Percentiles rank a stretch among this genome's conserved stretches.
These are phyloP conservation scores for Drosophila fulvimacula DNA, from an alignment of 2,888 invertebrate species.

Conservation along the genomic window DNA sequence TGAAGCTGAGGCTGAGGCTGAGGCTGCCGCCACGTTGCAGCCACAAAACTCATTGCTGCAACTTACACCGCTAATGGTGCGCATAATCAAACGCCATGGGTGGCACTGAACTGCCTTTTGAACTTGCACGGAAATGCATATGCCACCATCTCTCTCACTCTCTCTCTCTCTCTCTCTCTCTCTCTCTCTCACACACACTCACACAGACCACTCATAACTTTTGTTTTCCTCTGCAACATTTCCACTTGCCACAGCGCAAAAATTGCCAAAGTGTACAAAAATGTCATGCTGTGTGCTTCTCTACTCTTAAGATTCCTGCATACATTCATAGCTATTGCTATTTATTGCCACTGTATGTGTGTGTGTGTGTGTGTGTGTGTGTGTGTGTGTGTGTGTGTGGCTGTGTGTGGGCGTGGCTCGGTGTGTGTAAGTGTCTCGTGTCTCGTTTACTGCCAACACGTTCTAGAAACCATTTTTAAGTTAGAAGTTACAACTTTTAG, in stretches of 20 bases:
- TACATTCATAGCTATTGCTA: conserved; percentile 36
- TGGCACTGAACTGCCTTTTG: conserved; percentile 65
- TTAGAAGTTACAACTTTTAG: conserved; percentile 37
- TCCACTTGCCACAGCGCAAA: conserved; percentile 43
- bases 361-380: conserved; percentile 12
- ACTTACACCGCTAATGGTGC: conserved; percentile 81
- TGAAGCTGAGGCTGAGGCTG: background rate
- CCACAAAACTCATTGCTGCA: conserved; percentile 81
- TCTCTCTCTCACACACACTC: conserved; percentile 12
- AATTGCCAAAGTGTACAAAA: conserved; percentile 58
- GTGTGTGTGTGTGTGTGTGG: background rate
- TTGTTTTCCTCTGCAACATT: conserved; percentile 68
- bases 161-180: background rate
- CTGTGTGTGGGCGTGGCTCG: background rate
- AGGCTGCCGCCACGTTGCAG: conserved; percentile 42
- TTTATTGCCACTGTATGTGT: conserved; percentile 22
- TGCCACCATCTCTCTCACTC: conserved; percentile 4
- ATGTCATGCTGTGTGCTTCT: conserved; percentile 69
- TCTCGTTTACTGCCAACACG: conserved; percentile 50
- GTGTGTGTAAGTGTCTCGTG: conserved; percentile 21
- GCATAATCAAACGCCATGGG: conserved; percentile 82
- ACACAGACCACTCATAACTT: conserved; percentile 67
- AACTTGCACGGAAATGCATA: conserved; percentile 33
- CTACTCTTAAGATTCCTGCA: conserved; percentile 58
- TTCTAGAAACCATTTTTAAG: conserved; percentile 28